Percentiles rank a stretch among this genome's conserved stretches.
These are phyloP conservation scores for Alces alces DNA, from an alignment of 2,113 vertebrate species.

Conservation along the genomic window DNA sequence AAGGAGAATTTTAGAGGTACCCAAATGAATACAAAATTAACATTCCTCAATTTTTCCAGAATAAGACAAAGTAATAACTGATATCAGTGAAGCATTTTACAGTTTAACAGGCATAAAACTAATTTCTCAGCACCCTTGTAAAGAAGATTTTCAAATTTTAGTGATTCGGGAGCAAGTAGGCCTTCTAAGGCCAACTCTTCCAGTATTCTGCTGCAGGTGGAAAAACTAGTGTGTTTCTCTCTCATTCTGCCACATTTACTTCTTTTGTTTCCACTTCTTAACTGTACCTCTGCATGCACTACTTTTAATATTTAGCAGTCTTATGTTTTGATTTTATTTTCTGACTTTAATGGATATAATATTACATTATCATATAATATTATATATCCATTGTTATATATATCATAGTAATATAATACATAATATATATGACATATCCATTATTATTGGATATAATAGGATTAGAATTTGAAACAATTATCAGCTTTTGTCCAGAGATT, in stretches of 20 bases:
- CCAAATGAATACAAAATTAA: background rate
- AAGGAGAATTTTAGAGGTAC: background rate
- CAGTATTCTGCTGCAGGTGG: fast-evolving
- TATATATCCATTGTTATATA: background rate
- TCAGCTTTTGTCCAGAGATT: background rate
- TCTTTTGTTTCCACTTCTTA: background rate
- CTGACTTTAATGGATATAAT: background rate
- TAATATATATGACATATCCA: background rate
- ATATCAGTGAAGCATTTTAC: background rate
- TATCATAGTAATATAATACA: background rate
- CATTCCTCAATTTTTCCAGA: background rate
- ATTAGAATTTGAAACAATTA: background rate
- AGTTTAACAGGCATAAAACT: background rate
- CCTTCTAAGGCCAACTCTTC: background rate
- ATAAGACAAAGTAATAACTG: background rate
- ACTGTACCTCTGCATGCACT: background rate
- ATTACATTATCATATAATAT: too few species aligned
- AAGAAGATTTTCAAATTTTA: background rate
- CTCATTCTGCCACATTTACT: fast-evolving
- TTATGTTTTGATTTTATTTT: background rate
- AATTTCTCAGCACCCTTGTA: fast-evolving
- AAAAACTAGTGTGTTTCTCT: fast-evolving
- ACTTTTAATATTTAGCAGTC: background rate
- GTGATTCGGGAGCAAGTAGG: background rate
- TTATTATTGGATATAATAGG: background rate